Evolutionary conservation across 2,888 invertebrate species (phyloP), one percentile per base, ranked within the genome.

Genomic region (Linyphia triangularis): DNA sequence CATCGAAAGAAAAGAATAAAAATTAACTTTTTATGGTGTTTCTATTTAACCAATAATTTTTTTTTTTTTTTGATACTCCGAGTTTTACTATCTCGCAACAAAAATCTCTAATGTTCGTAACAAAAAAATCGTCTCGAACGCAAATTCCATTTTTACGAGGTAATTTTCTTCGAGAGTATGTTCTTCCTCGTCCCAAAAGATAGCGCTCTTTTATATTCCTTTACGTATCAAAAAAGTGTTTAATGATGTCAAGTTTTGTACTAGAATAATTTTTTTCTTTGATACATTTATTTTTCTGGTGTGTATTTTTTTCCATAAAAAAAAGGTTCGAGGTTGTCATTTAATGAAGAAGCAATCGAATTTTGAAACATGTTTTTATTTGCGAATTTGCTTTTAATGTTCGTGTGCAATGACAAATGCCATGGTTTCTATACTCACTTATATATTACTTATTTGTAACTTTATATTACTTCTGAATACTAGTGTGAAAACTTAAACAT

Each of bases 141-240:
- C 43, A 70, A 70, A 70, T 70, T 70, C 40, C 24, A 40, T 16
- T 43, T 43, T 24, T 40, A 43, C 40, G 43, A 70, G 40, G 70
- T 70, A 70, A 70, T 70, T 70, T 70, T 70, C 70, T 70, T 70
- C 24, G 13, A 0, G 24, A 40, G 43, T 70, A 16, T 13, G 10
- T 9, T 16, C 30, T 69, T 69, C 9, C 16, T 19, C 10, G 24
- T 40, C 16, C 43, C 24, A 26, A 70, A 26, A 43, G 70, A 70
- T 70, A 70, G 43, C 43, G 33, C 33, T 67, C 9, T 51, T 51
- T 51, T 51, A 51, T 51, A 51, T 51, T 13, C n/a, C n/a, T 51
- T 2, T 51, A 51, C 5, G n/a, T 5, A 51, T 16, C n/a, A 51
- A 43, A 51, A 51, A 51, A n/a, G n/a, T 51, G 13, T 51, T 51